phyloP scores from a whole-genome alignment of 2,113 vertebrate species.

The Phylloscopus trochiloides region DNA sequence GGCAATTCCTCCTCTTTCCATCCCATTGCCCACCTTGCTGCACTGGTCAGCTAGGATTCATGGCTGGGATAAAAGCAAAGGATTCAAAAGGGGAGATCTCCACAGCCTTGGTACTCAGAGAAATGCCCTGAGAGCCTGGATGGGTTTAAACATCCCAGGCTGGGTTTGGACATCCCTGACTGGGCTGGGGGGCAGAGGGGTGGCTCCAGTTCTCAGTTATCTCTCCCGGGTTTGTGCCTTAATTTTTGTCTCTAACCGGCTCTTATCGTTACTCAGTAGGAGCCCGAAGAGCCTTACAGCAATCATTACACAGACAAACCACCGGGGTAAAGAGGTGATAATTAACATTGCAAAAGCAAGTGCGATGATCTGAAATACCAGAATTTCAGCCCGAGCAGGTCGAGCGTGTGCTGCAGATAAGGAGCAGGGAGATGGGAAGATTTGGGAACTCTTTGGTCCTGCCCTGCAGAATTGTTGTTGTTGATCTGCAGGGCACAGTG shows the following conservation, averaged over 20 bases:
- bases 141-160: neutral
- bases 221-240: neutral
- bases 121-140: neutral
- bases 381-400: conserved; percentile 51
- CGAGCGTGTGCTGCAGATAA: neutral
- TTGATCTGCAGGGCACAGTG: neutral
- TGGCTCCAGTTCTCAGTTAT: neutral
- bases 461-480: neutral
- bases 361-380: neutral
- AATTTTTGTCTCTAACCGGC: neutral
- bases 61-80: neutral
- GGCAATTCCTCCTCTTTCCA: neutral
- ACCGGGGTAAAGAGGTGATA: neutral
- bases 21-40: neutral
- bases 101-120: neutral
- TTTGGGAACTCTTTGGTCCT: neutral
- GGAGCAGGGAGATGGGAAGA: neutral
- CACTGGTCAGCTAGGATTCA: fast-evolving
- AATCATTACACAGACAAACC: neutral
- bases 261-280: fast-evolving
- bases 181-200: neutral
- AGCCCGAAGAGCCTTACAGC: neutral
- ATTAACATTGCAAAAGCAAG: conserved; percentile 20
- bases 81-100: neutral
- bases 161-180: neutral